phyloP scores from a whole-genome alignment of 2,113 vertebrate species.

The Oriolus oriolus region DNA sequence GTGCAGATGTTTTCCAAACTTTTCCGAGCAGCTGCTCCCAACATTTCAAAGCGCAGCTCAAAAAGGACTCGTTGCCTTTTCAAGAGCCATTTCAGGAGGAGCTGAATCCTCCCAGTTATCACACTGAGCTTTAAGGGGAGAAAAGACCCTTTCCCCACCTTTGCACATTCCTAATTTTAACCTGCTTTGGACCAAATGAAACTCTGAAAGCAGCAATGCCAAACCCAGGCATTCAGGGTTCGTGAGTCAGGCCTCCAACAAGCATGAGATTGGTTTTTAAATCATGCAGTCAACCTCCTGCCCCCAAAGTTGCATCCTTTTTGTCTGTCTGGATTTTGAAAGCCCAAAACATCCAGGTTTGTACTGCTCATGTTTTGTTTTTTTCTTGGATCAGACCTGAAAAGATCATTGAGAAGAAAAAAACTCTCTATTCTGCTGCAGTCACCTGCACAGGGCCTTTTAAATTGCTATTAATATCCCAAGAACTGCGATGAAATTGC shows the following conservation, averaged over 20 bases:
- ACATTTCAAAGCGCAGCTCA: not conserved
- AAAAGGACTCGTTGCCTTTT: not conserved
- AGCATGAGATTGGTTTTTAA: not conserved
- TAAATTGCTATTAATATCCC: not conserved
- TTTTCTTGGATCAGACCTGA: not conserved
- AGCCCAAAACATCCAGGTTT: not conserved
- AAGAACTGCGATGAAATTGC: not conserved
- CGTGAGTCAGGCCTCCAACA: not conserved
- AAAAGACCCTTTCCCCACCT: not conserved
- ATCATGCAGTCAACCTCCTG: not conserved
- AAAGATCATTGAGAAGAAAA: not conserved
- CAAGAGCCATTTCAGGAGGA: not conserved
- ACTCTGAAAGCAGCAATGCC: not conserved
- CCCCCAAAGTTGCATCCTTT: not conserved
- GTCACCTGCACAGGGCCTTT: not conserved
- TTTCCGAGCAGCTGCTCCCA: slow-evolving; percentile 33
- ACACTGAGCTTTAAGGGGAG: not conserved
- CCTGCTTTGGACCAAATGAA: not conserved
- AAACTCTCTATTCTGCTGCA: not conserved
- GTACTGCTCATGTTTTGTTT: not conserved
- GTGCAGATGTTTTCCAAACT: slow-evolving; percentile 27
- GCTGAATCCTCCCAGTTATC: not conserved
- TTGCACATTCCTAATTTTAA: not conserved
- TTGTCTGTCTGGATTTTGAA: not conserved
- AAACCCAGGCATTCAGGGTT: not conserved